Conservation (phyloP, 2,888 invertebrate species). For the Zygothrica quintamaculata region DNA sequence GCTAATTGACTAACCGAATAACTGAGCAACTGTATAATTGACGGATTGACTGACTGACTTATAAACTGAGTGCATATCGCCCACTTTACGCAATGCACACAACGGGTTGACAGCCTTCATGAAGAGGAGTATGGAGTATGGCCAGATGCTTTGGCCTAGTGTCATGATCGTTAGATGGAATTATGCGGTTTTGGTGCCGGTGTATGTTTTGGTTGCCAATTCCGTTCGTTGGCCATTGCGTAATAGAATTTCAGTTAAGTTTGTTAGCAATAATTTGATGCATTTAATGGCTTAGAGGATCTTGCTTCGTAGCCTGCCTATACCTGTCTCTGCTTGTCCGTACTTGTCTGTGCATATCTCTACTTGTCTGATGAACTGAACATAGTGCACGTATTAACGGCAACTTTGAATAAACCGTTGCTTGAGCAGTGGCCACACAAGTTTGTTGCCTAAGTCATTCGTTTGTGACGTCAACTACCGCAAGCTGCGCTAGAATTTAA, state of each 20-base stretch:
- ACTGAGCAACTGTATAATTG: neutral
- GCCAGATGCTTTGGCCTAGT: constrained; percentile 20
- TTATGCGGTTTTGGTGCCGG: constrained; percentile 8
- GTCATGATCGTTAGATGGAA: constrained; percentile 14
- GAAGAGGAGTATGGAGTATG: constrained; percentile 7
- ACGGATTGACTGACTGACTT: constrained; percentile 7
- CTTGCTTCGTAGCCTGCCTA: neutral
- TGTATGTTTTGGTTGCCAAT: constrained; percentile 31
- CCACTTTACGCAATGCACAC: constrained; percentile 21
- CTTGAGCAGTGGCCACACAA: constrained; percentile 21
- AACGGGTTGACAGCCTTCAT: constrained; percentile 17
- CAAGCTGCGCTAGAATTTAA: constrained; percentile 71
- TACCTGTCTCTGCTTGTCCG: neutral
- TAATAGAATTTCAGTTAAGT: constrained; percentile 38
- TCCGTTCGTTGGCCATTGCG: constrained; percentile 29
- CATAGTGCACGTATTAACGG: constrained; percentile 39
- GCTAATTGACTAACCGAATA: constrained; percentile 4
- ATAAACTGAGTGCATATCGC: constrained; percentile 7
- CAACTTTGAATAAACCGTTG: constrained; percentile 41
- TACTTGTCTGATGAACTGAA: constrained; percentile 12
- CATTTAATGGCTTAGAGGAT: constrained; percentile 26
- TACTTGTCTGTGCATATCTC: neutral
- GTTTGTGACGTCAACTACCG: constrained; percentile 77
- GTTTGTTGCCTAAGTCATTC: constrained; percentile 65
- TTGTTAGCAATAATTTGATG: constrained; percentile 31